Base-by-base conservation (phyloP, 2,113 vertebrate species). In the Octodon degus region DNA sequence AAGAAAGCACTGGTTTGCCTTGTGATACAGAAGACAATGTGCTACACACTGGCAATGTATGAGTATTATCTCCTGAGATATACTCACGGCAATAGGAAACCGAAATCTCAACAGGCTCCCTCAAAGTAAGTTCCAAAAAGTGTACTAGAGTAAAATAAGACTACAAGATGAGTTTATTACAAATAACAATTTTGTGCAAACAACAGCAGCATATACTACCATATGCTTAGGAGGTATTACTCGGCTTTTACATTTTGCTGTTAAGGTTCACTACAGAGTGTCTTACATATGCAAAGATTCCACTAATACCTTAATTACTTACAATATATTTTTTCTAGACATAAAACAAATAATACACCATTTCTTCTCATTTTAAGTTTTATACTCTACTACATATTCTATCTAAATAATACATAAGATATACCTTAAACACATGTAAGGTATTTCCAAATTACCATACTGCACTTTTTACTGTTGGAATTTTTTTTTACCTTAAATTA, bases 161-260 rank as follows among this genome's bases (percentile, higher is more conserved):
- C 87, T 83, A 62, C 9, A 91, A 96, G 93, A 87, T n/a, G 4
- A 85, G 19, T 60, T 50, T 58, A 81, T 72, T 92, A 70, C 19
- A 88, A 63, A 89, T 76, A 93, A 85, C 37, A 60, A 93, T 32
- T 91, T 83, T 79, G 47, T 92, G 40, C 40, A 91, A 96, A 91
- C 7, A 55, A 63, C 7, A 55, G 62, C 43, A 76, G 30, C 63
- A 93, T 3, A 43, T 20, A 24, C 53, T 68, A 90, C 34, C 74
- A 24, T 58, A 82, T 65, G 22, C 32, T 88, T 88, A 90, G 93
- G 83, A 24, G 22, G 82, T 83, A 74, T 32, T 80, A 65, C 50
- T 88, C 37, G 50, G 32, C 32, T 93, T 85, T 65, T 79, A 91
- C n/a, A 72, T 96, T 83, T 60, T 80, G 34, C 89, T 62, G 27